Conservation (phyloP, 2,113 vertebrate species). For the Craseonycteris thonglongyai region DNA sequence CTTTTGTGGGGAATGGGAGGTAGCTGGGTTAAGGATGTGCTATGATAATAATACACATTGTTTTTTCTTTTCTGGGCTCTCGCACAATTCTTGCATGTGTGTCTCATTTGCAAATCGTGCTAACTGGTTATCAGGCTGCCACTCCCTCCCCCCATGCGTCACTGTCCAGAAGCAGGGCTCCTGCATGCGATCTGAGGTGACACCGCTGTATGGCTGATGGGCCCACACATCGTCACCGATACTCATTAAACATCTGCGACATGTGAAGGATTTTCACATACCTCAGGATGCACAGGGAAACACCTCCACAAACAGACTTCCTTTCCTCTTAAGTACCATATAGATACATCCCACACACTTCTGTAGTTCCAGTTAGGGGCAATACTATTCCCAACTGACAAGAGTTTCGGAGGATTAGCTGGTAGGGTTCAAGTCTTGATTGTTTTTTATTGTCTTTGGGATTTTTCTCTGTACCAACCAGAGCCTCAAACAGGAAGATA, state of each 20-base stretch:
- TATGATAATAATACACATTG: not conserved
- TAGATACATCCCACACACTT: conserved; percentile 22
- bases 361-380: not conserved
- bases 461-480: not conserved
- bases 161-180: not conserved
- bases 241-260: conserved; percentile 44
- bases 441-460: not conserved
- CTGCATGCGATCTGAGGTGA: conserved; percentile 18
- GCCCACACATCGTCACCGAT: conserved; percentile 41
- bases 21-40: not conserved
- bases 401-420: not conserved
- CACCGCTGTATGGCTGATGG: not conserved
- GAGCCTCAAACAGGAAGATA: not conserved
- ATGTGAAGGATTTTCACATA: conserved; percentile 35
- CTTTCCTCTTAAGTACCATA: conserved; percentile 40
- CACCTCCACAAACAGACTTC: conserved; percentile 3
- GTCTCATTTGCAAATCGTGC: not conserved
- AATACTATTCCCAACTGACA: not conserved
- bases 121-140: not conserved
- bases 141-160: not conserved
- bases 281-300: not conserved
- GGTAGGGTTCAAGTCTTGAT: not conserved
- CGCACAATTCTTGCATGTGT: not conserved
- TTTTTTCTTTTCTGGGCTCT: not conserved
- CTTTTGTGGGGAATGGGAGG: not conserved